Conservation (phyloP, 2,797 vertebrate genomes). For the Rhinogobio ventralis region DNA sequence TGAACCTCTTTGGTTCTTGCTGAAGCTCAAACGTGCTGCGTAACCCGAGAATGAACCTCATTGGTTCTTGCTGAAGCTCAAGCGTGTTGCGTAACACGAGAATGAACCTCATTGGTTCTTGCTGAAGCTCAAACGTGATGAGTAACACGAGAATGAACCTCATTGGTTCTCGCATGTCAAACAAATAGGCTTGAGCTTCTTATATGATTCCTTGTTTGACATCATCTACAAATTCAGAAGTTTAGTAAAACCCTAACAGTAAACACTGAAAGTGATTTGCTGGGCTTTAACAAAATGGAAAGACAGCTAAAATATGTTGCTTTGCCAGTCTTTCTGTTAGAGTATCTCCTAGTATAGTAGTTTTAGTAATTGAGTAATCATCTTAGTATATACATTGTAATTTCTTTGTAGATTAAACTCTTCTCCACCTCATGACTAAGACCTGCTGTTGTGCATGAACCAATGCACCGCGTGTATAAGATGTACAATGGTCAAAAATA, state of each 20-base stretch:
- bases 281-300: background rate
- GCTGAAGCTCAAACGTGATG: too few species aligned
- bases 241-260: background rate
- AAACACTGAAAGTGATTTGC: background rate
- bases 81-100: too few species aligned
- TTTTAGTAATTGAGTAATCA: background rate
- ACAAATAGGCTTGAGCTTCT: too few species aligned
- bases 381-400: background rate
- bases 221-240: background rate
- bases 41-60: too few species aligned
- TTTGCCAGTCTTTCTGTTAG: background rate
- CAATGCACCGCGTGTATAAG: background rate
- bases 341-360: background rate
- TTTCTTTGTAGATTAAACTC: background rate
- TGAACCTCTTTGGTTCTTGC: too few species aligned
- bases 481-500: background rate
- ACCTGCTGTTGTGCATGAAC: background rate
- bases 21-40: too few species aligned
- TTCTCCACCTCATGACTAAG: conserved; percentile 16
- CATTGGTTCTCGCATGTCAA: too few species aligned
- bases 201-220: background rate
- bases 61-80: too few species aligned
- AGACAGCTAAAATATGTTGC: background rate
- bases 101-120: too few species aligned
- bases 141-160: too few species aligned